Base-by-base conservation (phyloP, 2,797 vertebrate genomes). In the Gallinago stenura region DNA sequence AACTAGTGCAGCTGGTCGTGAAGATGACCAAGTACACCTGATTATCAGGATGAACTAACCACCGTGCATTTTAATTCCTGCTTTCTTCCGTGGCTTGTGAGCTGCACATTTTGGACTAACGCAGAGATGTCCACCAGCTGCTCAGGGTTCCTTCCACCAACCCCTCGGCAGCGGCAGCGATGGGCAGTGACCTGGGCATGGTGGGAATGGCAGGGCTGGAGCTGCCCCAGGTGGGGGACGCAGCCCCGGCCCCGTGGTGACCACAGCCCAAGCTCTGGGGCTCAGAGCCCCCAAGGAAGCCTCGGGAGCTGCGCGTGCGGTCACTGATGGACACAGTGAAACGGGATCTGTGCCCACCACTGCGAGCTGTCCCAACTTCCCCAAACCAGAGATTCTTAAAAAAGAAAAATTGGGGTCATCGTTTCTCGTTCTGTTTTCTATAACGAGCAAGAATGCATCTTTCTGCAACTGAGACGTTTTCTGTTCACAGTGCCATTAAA, bases 281-380 rank as follows among this genome's bases (percentile, higher is more conserved):
- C 68, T 41, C n/a, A 6, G 69, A 78, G 72, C 80, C 13, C 12
- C 50, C 1, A 7, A 61, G 72, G 46, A 25, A 45, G n/a, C 0
- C 33, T 58, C 19, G 4, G 79, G 41, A 65, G 13, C 45, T 4
- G 51, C 10, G 13, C 15, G 2, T 2, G 8, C 13, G 1, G 2
- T 45, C 48, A n/a, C 53, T 6, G 3, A 15, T 19, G 37, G 48
- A 56, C 62, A 35, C 33, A 18, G 7, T 7, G 30, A 41, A 62
- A 83, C 2, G 0, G 33, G 28, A 62, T n/a, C 69, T 41, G 30
- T 3, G 56, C 50, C 35, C 18, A 4, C 5, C 70, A 22, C 33
- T 15, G 28, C 4, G 0, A 37, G n/a, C 53, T 33, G 46, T 57
- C 37, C 48, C 35, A 24, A 28, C 26, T 64, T 64, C 76, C 41